These are phyloP conservation scores for Falco cherrug DNA, from an alignment of 2,797 vertebrate species.

Conservation along the genomic window DNA sequence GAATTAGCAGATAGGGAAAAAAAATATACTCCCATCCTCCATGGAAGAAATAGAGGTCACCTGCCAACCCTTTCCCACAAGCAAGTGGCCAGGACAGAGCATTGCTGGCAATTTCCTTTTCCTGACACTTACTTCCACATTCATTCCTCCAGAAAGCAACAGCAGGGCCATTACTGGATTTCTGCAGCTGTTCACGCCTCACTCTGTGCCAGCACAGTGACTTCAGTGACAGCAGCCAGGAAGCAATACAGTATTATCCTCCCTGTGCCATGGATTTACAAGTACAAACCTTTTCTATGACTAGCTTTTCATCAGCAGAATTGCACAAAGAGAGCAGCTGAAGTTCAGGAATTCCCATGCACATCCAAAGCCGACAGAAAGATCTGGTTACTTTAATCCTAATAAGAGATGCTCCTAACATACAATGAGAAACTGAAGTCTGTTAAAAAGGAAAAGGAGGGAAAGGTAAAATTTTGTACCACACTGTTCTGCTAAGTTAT, in stretches of 20 bases:
- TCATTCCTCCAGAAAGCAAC: background rate
- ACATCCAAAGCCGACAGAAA: background rate
- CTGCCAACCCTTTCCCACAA: background rate
- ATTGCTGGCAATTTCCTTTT: background rate
- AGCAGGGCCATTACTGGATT: background rate
- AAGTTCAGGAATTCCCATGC: background rate
- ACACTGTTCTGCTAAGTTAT: background rate
- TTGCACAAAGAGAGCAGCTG: background rate
- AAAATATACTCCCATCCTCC: background rate
- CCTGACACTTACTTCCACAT: background rate
- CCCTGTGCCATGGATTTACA: background rate
- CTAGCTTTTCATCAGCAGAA: background rate
- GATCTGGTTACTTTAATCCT: background rate
- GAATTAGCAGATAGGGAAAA: background rate
- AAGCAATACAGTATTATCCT: background rate
- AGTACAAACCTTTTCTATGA: background rate
- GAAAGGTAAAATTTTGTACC: background rate
- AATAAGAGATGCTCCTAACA: background rate
- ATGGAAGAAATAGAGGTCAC: background rate
- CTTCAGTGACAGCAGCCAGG: conserved; percentile 3
- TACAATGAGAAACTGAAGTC: background rate
- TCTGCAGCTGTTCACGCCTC: conserved; percentile 12
- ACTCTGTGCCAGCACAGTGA: background rate
- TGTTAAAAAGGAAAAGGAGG: background rate
- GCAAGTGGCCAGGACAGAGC: background rate